Conservation (phyloP, 2,797 vertebrate genomes). For the Coendou prehensilis region DNA sequence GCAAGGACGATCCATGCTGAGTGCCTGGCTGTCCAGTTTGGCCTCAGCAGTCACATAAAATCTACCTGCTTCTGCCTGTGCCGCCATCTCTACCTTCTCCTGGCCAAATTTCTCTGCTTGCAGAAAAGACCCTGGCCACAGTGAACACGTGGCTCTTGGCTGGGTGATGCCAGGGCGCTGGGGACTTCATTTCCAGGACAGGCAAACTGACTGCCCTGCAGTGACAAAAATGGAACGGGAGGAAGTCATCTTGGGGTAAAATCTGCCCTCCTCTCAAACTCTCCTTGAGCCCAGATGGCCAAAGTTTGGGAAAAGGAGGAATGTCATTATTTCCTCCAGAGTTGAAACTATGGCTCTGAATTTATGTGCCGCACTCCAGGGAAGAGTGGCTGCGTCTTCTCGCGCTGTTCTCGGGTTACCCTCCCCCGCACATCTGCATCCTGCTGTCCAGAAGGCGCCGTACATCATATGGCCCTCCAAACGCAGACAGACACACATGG, state of each 20-base stretch:
- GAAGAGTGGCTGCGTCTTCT: background rate
- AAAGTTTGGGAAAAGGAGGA: background rate
- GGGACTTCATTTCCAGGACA: rapidly evolving
- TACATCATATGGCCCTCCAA: conserved; percentile 25
- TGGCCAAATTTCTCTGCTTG: background rate
- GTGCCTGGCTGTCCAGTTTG: background rate
- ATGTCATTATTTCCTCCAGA: background rate
- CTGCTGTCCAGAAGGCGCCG: conserved; percentile 31
- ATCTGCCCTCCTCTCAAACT: background rate
- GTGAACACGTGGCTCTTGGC: too few species aligned
- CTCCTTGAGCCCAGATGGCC: background rate
- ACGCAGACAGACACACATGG: background rate
- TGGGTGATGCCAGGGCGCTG: rapidly evolving
- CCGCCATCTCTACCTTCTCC: too few species aligned
- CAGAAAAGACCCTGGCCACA: background rate
- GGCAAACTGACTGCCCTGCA: rapidly evolving
- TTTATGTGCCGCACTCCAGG: background rate
- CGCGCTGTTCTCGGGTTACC: background rate
- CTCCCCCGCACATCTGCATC: conserved; percentile 46
- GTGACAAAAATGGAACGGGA: background rate
- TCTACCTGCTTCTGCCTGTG: rapidly evolving
- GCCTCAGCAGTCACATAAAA: background rate
- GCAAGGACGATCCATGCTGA: rapidly evolving
- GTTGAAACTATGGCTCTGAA: background rate
- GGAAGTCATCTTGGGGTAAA: background rate